Conservation (phyloP, 2,113 vertebrate species). For the Anseranas semipalmata region DNA sequence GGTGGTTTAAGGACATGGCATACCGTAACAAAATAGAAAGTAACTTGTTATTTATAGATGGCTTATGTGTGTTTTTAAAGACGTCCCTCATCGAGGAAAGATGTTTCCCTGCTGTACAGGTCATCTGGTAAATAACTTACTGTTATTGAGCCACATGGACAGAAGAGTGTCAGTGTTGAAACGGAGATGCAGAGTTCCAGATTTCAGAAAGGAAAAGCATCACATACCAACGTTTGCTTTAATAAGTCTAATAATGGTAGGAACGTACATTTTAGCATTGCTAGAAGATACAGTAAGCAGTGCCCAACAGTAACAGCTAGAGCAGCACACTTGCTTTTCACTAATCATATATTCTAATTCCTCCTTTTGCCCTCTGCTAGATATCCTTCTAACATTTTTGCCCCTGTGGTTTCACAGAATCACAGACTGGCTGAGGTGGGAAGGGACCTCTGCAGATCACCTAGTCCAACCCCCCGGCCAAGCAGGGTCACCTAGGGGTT, state of each 20-base stretch:
- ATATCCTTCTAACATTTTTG: neutral
- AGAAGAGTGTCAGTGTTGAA: neutral
- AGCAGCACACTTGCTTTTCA: neutral
- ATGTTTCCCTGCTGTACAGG: neutral
- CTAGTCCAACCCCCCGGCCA: too few relatives aligned
- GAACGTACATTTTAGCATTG: neutral
- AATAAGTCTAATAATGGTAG: neutral
- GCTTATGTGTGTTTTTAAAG: neutral
- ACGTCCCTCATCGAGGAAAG: neutral
- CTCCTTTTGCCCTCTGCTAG: neutral
- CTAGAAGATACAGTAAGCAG: neutral
- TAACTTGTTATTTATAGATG: neutral
- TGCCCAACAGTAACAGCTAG: neutral
- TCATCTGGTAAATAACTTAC: neutral
- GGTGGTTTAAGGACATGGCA: neutral
- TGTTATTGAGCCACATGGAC: neutral
- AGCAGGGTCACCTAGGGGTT: too few relatives aligned
- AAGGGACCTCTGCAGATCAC: too few relatives aligned
- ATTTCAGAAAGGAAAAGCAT: neutral
- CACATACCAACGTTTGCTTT: neutral
- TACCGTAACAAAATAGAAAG: neutral
- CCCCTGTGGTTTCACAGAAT: neutral
- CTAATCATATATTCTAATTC: neutral
- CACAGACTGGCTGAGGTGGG: too few relatives aligned
- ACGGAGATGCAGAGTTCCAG: accelerated